Percentiles rank a stretch among this genome's conserved stretches.
phyloP scores from a whole-genome alignment of 2,888 invertebrate species.

The Oconnorella tubifera region DNA sequence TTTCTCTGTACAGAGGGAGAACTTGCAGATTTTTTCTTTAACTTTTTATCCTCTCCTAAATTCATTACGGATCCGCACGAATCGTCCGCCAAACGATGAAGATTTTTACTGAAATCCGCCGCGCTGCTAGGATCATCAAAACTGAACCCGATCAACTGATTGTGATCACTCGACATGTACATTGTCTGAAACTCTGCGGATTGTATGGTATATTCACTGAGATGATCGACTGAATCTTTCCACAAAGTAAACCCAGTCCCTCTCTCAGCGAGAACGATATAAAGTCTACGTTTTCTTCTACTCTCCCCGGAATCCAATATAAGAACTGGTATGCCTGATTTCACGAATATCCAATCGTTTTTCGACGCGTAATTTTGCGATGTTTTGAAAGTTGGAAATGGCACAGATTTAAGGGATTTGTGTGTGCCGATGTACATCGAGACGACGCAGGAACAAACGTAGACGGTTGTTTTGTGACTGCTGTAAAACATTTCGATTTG shows the following conservation, averaged over 20 bases:
- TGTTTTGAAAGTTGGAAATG: not conserved
- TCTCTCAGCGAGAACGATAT: constrained; percentile 71
- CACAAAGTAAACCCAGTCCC: constrained; percentile 78
- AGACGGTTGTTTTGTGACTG: constrained; percentile 74
- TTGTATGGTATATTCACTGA: constrained; percentile 69
- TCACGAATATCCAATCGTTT: constrained; percentile 67
- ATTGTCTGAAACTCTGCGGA: constrained; percentile 72
- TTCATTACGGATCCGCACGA: constrained; percentile 62
- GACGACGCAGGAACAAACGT: constrained; percentile 72
- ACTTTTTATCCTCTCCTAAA: not conserved
- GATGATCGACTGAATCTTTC: constrained; percentile 75
- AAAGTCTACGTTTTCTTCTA: constrained; percentile 58
- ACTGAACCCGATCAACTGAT: constrained; percentile 72
- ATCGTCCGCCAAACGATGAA: constrained; percentile 68
- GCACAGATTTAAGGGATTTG: not conserved
- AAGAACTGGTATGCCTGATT: constrained; percentile 75
- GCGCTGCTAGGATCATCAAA: constrained; percentile 74
- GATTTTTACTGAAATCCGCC: constrained; percentile 61
- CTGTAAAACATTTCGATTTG: constrained; percentile 58
- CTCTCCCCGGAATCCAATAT: constrained; percentile 75
- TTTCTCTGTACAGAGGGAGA: too few species aligned
- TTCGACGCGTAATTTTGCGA: not conserved
- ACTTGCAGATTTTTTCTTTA: not conserved
- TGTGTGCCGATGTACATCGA: constrained; percentile 50
- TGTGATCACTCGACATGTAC: constrained; percentile 74